Evolutionary conservation across 2,113 vertebrate species (phyloP), one percentile per base, ranked within the genome.

Genomic region (Aspidoscelis tigris): DNA sequence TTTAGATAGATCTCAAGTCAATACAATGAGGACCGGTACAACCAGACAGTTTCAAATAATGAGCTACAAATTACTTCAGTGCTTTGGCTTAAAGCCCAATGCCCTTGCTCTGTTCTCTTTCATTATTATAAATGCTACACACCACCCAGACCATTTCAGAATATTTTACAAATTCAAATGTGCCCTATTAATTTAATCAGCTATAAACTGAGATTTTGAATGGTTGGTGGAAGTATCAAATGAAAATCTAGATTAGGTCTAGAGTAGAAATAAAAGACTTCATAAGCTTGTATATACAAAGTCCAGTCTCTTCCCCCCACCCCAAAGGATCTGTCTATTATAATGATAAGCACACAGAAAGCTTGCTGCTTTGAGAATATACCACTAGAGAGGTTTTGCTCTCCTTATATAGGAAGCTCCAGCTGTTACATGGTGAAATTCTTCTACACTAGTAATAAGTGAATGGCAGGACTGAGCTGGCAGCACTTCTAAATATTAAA

Each of bases 121-220:
- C 8, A 65, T 91, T 86, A 90, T 80, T 75, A 83, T 84, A 77
- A 5, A 64, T 83, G 85, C 87, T 68, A 44, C 55, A 55, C 5
- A 82, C 20, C 0, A 1, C 41, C 24, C 68, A 75, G 44, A 66
- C 47, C 50, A 78, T 78, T 88, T 74, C 72, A 91, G 80, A 69
- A 69, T 76, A 86, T 70, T 84, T 89, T 88, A 71, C 71, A 73
- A 76, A 83, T 90, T 84, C 61, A 71, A 76, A 18, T 41, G 21
- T 82, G 50, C 53, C 43, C 66, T 77, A 81, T 83, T 89, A 79
- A 66, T 89, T 88, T 84, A 82, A 80, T 74, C 81, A 80, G 16
- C 84, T 84, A 58, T 86, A 84, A 92, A 94, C 88, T 87, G 70
- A 87, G 33, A 77, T 88, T 88, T 68, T 84, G 86, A 91, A 91